Evolutionary conservation across 2,797 vertebrate species (phyloP).

Genomic region (Meriones psammophilus): DNA sequence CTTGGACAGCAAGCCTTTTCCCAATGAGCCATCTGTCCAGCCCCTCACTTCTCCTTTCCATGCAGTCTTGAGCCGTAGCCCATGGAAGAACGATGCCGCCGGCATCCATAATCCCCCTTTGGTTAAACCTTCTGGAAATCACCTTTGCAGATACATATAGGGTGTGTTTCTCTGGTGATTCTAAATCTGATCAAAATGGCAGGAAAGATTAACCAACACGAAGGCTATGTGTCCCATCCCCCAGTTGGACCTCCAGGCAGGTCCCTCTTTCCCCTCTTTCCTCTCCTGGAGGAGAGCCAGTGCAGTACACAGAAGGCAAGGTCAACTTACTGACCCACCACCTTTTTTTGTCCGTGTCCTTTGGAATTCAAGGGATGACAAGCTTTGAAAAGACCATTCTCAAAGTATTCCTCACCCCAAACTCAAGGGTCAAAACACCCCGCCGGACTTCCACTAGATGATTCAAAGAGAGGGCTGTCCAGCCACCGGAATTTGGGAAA

Average conservation of each 20-base stretch:
- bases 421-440: conserved; percentile 17
- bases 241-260: neutral
- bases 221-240: neutral
- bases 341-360: neutral
- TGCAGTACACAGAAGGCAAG: too few relatives aligned
- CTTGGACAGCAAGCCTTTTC: neutral
- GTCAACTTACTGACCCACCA: neutral
- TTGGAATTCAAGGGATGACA: neutral
- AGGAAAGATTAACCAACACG: neutral
- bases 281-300: neutral
- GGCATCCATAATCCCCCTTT: neutral
- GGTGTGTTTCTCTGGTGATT: neutral
- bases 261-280: neutral
- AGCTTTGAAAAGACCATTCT: conserved; percentile 10
- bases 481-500: conserved; percentile 56
- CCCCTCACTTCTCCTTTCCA: neutral
- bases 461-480: conserved; percentile 13
- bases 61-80: neutral
- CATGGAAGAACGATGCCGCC: neutral
- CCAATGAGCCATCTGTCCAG: neutral
- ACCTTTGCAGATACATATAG: neutral
- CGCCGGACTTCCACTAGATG: neutral
- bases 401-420: conserved; percentile 5
- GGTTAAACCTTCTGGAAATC: neutral
- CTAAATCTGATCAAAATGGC: neutral